These are phyloP conservation scores for Anthopleura sola DNA, from an alignment of 64 coral and sea anemone species.

Conservation along the genomic window DNA sequence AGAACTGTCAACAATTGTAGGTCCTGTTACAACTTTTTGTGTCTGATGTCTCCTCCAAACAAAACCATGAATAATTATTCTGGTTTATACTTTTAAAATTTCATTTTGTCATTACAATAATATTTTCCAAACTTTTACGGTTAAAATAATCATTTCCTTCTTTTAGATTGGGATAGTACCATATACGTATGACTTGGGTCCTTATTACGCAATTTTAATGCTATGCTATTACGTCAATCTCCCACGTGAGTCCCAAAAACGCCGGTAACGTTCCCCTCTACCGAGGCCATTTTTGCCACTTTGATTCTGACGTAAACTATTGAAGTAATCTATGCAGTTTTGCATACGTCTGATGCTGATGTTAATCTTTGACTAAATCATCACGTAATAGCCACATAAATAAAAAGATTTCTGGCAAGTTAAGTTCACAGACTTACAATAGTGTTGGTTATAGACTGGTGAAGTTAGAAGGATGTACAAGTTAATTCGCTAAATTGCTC, in stretches of 20 bases:
- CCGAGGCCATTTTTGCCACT: background rate
- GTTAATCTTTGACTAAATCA: background rate
- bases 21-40: too few species aligned
- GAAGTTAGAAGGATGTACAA: background rate
- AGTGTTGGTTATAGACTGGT: background rate
- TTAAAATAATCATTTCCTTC: background rate
- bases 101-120: too few species aligned
- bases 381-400: background rate
- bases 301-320: background rate
- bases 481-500: background rate
- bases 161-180: background rate
- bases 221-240: background rate
- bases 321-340: background rate
- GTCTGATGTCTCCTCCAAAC: too few species aligned
- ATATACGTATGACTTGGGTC: background rate
- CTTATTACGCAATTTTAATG: background rate
- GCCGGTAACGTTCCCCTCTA: background rate
- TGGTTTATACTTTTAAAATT: too few species aligned
- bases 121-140: too few species aligned
- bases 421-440: background rate
- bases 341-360: background rate
- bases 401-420: too few species aligned
- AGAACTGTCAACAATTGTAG: too few species aligned
- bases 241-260: background rate
- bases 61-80: too few species aligned